Evolutionary conservation across 2,888 invertebrate species (phyloP).

Genomic region (Anthrax anthrax): DNA sequence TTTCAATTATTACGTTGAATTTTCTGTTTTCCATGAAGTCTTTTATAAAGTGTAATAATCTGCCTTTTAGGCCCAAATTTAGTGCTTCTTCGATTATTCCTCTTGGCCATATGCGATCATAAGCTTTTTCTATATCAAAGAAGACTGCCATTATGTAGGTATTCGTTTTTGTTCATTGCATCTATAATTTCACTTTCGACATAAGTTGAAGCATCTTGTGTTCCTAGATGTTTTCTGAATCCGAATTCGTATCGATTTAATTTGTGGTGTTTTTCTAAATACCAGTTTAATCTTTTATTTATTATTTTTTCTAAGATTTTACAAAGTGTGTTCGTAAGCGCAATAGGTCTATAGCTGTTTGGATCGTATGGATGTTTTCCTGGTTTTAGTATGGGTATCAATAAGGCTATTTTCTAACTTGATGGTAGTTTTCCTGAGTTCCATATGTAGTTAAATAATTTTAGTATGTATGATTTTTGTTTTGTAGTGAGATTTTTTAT

Average conservation of each 20-base stretch:
- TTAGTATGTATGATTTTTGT: neutral
- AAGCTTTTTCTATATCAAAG: conserved; percentile 3
- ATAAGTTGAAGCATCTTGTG: neutral
- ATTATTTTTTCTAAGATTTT: conserved; percentile 3
- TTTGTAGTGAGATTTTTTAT: no score
- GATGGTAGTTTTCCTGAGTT: neutral
- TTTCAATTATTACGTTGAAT: neutral
- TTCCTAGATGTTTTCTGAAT: neutral
- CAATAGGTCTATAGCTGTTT: conserved; percentile 1
- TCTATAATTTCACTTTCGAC: neutral
- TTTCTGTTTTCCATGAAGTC: neutral
- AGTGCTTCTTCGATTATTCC: neutral
- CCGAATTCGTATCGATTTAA: neutral
- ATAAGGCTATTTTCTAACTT: neutral
- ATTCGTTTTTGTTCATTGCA: neutral
- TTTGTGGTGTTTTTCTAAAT: neutral
- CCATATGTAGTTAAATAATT: neutral
- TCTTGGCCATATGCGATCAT: neutral
- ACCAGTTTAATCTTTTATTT: conserved; percentile 1
- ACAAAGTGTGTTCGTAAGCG: conserved; percentile 1
- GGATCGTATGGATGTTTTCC: no score
- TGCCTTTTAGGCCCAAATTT: neutral
- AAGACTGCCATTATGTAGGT: neutral
- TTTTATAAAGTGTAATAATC: neutral
- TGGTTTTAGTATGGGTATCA: neutral